Evolutionary conservation across 2,797 vertebrate genomes (phyloP).

Genomic region (Threskiornis aethiopicus): DNA sequence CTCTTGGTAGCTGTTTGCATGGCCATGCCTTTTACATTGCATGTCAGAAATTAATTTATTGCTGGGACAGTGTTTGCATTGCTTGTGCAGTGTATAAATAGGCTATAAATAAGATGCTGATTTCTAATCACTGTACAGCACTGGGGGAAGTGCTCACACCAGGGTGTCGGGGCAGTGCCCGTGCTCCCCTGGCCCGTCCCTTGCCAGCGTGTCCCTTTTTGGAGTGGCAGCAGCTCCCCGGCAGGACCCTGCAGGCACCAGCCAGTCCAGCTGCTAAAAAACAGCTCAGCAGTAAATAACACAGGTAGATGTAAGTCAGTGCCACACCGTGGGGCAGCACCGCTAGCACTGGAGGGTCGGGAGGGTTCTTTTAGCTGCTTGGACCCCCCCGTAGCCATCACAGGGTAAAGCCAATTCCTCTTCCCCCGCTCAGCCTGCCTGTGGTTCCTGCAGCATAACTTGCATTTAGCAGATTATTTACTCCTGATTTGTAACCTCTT

Average conservation of each 20-base stretch:
- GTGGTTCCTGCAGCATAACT: background rate
- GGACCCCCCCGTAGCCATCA: background rate
- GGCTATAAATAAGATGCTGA: conserved; percentile 20
- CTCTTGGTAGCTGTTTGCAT: background rate
- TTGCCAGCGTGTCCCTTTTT: accelerated
- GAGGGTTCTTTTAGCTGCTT: background rate
- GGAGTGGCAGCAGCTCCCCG: background rate
- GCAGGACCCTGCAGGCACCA: background rate
- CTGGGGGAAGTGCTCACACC: background rate
- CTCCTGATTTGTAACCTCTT: background rate
- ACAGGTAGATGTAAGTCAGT: background rate
- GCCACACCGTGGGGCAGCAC: background rate
- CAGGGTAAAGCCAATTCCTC: background rate
- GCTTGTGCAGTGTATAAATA: background rate
- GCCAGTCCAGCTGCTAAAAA: background rate
- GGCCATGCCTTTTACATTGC: background rate
- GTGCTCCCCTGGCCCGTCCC: background rate
- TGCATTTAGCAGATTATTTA: background rate
- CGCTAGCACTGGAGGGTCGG: background rate
- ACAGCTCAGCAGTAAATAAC: background rate
- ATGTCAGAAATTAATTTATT: conserved; percentile 2
- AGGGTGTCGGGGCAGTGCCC: background rate
- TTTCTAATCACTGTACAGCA: background rate
- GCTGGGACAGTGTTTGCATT: background rate
- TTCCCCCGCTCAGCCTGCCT: background rate